phyloP scores from a whole-genome alignment of 2,113 vertebrate genomes.

The Ibidorhyncha struthersii region DNA sequence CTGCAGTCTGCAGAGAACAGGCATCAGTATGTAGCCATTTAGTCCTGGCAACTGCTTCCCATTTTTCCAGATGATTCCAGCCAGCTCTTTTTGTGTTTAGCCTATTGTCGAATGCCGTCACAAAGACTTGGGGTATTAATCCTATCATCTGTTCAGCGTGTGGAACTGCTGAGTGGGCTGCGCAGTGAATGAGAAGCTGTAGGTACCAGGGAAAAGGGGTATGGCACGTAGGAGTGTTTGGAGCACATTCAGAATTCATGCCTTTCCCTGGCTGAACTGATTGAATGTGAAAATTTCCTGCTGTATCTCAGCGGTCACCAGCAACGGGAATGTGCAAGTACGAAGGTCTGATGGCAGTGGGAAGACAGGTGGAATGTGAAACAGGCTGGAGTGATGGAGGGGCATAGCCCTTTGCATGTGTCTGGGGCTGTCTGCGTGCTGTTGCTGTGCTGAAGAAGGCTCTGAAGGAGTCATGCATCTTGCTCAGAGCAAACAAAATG shows the following conservation, averaged over 20 bases:
- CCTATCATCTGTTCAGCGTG: not conserved
- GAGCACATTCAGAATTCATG: not conserved
- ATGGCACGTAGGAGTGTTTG: not conserved
- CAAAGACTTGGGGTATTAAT: slow-evolving; percentile 23
- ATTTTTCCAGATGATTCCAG: slow-evolving; percentile 64
- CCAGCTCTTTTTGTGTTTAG: slow-evolving; percentile 15
- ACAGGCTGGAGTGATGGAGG: not conserved
- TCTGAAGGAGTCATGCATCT: not conserved
- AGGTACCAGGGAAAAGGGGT: not conserved
- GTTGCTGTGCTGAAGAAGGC: not conserved
- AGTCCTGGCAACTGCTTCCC: slow-evolving; percentile 36
- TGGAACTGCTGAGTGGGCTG: slow-evolving; percentile 44
- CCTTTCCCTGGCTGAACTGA: not conserved
- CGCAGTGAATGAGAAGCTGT: not conserved
- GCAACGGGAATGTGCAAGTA: not conserved
- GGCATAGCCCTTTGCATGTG: not conserved
- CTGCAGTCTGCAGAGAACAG: slow-evolving; percentile 16
- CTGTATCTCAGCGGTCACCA: not conserved
- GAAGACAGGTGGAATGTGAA: not conserved
- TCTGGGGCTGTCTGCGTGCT: not conserved
- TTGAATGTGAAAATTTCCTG: not conserved
- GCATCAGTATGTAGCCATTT: not conserved
- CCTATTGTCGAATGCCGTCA: not conserved
- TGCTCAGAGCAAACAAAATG: not conserved
- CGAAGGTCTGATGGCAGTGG: not conserved